Conservation (phyloP, 2,888 invertebrate genomes). For the Luffia ferchaultella region DNA sequence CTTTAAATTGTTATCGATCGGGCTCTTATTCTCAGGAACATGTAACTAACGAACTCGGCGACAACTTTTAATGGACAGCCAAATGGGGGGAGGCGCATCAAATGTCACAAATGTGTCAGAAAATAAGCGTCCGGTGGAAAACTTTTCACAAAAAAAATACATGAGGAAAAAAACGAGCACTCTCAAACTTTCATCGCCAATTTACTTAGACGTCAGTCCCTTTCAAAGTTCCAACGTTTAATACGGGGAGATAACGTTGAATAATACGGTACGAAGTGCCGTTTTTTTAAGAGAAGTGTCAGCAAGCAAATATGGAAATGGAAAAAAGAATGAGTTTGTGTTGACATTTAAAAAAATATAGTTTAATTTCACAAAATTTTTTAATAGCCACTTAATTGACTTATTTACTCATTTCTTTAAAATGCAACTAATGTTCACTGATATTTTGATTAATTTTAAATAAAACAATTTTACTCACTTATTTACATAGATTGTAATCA, state of each 20-base stretch:
- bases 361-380: no score
- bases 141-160: not conserved
- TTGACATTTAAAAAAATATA: not conserved
- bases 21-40: no score
- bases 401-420: no score
- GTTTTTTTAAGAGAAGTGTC: not conserved
- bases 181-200: not conserved
- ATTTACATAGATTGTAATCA: no score
- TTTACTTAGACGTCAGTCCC: not conserved
- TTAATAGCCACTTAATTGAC: no score
- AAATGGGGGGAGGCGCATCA: not conserved
- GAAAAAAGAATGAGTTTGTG: not conserved
- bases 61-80: not conserved
- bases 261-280: not conserved
- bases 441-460: no score
- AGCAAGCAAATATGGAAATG: not conserved
- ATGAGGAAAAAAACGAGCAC: not conserved
- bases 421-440: no score
- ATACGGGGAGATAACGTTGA: not conserved
- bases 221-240: not conserved
- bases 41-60: no score
- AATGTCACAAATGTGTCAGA: not conserved
- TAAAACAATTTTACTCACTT: no score
- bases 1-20: no score
- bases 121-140: not conserved